Evolutionary conservation across 2,797 vertebrate genomes (phyloP).

Genomic region (Taeniopygia guttata): DNA sequence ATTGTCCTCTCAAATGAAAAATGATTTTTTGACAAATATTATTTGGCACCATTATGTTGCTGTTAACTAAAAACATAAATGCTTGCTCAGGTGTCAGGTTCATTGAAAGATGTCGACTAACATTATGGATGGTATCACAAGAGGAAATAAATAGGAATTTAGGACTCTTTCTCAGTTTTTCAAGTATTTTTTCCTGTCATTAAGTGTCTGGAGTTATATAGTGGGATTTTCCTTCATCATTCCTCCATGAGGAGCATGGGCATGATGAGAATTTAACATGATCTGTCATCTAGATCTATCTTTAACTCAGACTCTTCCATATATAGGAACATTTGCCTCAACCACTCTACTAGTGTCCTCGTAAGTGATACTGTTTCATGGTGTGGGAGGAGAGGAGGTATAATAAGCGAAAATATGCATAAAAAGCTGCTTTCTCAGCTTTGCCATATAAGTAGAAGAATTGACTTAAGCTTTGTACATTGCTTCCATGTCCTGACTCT

Average conservation of each 20-base stretch:
- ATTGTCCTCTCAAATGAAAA: slow-evolving; percentile 53
- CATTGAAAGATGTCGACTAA: background rate
- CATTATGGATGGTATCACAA: background rate
- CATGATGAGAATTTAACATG: slow-evolving; percentile 25
- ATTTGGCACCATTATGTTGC: slow-evolving; percentile 38
- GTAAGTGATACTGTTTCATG: background rate
- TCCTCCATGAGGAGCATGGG: background rate
- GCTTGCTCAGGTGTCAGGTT: slow-evolving; percentile 8
- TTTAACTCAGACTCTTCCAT: slow-evolving; percentile 48
- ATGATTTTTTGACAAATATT: slow-evolving; percentile 39
- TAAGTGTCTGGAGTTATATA: background rate
- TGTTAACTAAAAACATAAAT: slow-evolving; percentile 60
- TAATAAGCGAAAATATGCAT: background rate
- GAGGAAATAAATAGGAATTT: background rate
- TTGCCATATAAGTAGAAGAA: slow-evolving; percentile 38
- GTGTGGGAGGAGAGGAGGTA: background rate
- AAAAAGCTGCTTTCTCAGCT: background rate
- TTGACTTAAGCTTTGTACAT: background rate
- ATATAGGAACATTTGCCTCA: slow-evolving; percentile 33
- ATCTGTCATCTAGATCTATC: slow-evolving; percentile 15
- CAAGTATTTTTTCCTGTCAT: background rate
- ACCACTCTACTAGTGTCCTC: background rate
- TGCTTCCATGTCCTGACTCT: background rate
- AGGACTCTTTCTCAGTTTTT: background rate
- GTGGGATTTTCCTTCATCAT: background rate